These are phyloP conservation scores for Erebia epiphron DNA, from an alignment of 2,888 invertebrate species.

Conservation along the genomic window DNA sequence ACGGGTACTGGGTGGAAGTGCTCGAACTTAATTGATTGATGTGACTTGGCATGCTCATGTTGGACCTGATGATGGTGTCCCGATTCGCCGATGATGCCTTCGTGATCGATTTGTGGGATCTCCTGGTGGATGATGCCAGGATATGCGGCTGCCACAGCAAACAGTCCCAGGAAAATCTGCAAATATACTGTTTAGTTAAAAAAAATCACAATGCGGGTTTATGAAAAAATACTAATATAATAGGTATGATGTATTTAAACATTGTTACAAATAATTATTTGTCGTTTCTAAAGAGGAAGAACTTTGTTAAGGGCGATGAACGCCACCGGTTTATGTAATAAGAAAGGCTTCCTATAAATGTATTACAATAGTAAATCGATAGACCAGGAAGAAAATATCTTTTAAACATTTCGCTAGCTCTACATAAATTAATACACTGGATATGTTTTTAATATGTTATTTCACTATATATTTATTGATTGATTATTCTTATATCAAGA, in stretches of 20 bases:
- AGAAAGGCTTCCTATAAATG: slow-evolving; percentile 59
- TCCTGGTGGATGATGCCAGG: slow-evolving; percentile 76
- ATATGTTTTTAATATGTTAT: background rate
- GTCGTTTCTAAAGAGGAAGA: slow-evolving; percentile 22
- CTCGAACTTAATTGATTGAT: slow-evolving; percentile 87
- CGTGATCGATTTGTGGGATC: slow-evolving; percentile 67
- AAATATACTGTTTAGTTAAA: slow-evolving; percentile 35
- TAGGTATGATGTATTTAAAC: background rate
- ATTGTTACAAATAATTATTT: background rate
- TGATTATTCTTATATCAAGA: too few species aligned
- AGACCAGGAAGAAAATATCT: slow-evolving; percentile 54
- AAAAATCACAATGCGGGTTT: background rate
- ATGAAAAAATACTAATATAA: background rate
- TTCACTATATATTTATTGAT: slow-evolving; percentile 6
- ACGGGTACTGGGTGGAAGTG: slow-evolving; percentile 88
- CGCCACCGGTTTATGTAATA: slow-evolving; percentile 59
- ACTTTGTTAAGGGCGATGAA: slow-evolving; percentile 48
- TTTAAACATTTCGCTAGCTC: slow-evolving; percentile 51
- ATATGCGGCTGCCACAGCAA: slow-evolving; percentile 72
- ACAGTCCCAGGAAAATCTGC: slow-evolving; percentile 77
- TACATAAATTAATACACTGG: slow-evolving; percentile 33
- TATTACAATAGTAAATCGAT: slow-evolving; percentile 42
- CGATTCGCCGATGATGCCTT: slow-evolving; percentile 69
- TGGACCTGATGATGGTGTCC: slow-evolving; percentile 84
- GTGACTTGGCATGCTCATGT: slow-evolving; percentile 86